Conservation (phyloP, 2,888 invertebrate species). For the Oscheius myriophilus region DNA sequence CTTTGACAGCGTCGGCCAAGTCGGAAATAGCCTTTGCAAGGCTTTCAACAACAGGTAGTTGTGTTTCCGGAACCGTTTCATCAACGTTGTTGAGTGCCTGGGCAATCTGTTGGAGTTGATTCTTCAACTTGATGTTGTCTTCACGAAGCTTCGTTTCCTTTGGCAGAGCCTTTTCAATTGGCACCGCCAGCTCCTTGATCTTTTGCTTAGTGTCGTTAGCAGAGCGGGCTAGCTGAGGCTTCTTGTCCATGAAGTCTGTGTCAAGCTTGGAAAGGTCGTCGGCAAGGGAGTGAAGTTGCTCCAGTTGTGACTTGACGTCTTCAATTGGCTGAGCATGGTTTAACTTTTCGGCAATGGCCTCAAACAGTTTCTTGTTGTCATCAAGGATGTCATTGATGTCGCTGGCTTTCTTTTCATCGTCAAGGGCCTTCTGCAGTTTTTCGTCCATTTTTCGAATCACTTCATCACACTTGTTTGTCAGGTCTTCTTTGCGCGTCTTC, state of each 20-base stretch:
- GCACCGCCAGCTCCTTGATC: constrained; percentile 19
- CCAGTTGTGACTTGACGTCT: constrained; percentile 11
- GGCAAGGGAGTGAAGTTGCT: constrained; percentile 7
- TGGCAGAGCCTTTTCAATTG: constrained; percentile 13
- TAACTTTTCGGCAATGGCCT: constrained; percentile 23
- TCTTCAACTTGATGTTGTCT: constrained; percentile 22
- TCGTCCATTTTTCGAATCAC: constrained; percentile 34
- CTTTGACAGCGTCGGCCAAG: constrained; percentile 1
- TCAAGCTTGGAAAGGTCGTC: background rate
- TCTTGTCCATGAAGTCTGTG: constrained; percentile 25
- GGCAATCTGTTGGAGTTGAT: constrained; percentile 18
- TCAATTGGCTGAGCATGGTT: constrained; percentile 5
- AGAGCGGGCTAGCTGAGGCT: constrained; percentile 14
- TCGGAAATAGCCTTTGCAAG: background rate
- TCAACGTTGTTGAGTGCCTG: constrained; percentile 4
- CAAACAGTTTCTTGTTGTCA: constrained; percentile 25
- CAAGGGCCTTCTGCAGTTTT: constrained; percentile 34
- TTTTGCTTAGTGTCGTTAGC: constrained; percentile 21
- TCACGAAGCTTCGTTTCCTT: constrained; percentile 22
- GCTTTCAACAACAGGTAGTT: constrained; percentile 20
- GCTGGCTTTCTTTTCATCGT: constrained; percentile 32
- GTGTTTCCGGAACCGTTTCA: constrained; percentile 18
- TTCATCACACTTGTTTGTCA: constrained; percentile 30
- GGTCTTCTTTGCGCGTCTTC: background rate
- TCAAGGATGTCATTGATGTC: constrained; percentile 27